Evolutionary conservation across 2,888 invertebrate genomes (phyloP).

Genomic region (Heteromyza rotundicornis): DNA sequence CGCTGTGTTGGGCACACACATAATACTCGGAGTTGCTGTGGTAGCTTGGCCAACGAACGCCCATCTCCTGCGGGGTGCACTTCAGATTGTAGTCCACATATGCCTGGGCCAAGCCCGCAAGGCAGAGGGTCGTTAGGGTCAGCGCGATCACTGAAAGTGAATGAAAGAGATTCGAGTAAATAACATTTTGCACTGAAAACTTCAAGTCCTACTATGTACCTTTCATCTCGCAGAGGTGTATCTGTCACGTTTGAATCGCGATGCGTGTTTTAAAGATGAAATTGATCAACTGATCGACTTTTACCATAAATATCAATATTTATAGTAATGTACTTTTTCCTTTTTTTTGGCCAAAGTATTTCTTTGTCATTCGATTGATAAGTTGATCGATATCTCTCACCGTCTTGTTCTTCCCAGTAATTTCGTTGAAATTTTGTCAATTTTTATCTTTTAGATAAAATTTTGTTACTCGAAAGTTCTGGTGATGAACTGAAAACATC

Average conservation of each 20-base stretch:
- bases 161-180: conserved; percentile 6
- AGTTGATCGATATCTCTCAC: conserved; percentile 9
- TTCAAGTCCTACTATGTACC: conserved; percentile 37
- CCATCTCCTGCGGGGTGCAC: conserved; percentile 50
- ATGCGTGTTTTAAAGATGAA: conserved; percentile 44
- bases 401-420: background rate
- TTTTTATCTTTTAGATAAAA: background rate
- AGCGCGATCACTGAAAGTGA: conserved; percentile 43
- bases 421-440: background rate
- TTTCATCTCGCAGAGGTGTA: conserved; percentile 44
- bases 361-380: conserved; percentile 27
- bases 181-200: conserved; percentile 10
- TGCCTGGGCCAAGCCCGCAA: conserved; percentile 43
- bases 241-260: conserved; percentile 19
- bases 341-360: conserved; percentile 19
- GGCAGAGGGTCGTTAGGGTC: conserved; percentile 40
- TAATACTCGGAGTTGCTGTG: conserved; percentile 51
- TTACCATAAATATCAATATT: conserved; percentile 41
- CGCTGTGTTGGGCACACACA: conserved; percentile 46
- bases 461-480: background rate
- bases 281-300: conserved; percentile 45
- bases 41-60: conserved; percentile 59
- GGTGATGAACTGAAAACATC: conserved; percentile 15
- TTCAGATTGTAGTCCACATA: conserved; percentile 43
- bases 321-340: conserved; percentile 38